Evolutionary conservation across 2,888 invertebrate species (phyloP).

Genomic region (Camptogramma bilineatum): DNA sequence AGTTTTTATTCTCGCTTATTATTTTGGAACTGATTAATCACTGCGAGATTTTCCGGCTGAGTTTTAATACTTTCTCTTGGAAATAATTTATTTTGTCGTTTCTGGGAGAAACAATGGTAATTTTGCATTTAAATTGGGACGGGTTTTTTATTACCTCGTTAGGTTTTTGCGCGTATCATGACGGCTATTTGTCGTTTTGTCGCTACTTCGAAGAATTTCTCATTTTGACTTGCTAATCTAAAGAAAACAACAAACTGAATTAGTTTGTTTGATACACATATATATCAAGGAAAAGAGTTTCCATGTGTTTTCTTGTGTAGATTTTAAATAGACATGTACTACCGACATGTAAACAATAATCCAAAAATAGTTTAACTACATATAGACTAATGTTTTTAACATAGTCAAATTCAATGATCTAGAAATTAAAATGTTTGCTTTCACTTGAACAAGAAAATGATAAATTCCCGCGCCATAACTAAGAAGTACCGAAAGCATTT

Average conservation of each 20-base stretch:
- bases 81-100: slow-evolving; percentile 30
- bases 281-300: background rate
- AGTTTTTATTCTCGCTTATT: slow-evolving; percentile 41
- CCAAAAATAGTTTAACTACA: too few relatives aligned
- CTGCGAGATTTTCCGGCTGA: slow-evolving; percentile 17
- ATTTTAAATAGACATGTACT: too few relatives aligned
- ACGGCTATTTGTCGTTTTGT: slow-evolving; percentile 10
- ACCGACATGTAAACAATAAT: too few relatives aligned
- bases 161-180: slow-evolving; percentile 9
- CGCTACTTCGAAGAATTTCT: background rate
- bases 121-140: slow-evolving; percentile 30
- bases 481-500: too few relatives aligned
- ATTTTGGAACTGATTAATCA: slow-evolving; percentile 39
- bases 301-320: too few relatives aligned
- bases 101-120: slow-evolving; percentile 22
- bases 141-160: slow-evolving; percentile 20
- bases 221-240: background rate
- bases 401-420: too few relatives aligned
- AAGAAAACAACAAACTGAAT: background rate
- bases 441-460: too few relatives aligned
- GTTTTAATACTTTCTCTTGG: slow-evolving; percentile 19
- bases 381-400: too few relatives aligned
- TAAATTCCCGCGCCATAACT: too few relatives aligned
- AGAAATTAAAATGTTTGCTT: too few relatives aligned
- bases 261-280: background rate